Conservation (phyloP, 2,113 vertebrate species). For the Oryzias javanicus region DNA sequence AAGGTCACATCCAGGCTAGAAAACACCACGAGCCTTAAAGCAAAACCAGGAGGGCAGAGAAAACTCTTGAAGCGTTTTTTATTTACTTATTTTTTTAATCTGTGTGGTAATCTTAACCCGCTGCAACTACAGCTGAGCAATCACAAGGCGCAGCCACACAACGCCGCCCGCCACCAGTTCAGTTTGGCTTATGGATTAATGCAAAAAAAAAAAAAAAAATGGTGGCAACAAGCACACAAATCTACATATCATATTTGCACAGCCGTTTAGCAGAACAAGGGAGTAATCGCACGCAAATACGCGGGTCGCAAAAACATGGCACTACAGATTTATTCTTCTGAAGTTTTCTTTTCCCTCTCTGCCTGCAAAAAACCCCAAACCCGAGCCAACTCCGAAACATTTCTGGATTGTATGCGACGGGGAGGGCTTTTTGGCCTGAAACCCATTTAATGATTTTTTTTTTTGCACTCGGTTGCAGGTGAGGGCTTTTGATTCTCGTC, state of each 20-base stretch:
- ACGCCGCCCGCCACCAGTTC: conserved; percentile 49
- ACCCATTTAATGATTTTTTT: conserved; percentile 86
- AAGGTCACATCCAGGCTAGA: conserved; percentile 64
- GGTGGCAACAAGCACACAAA: conserved; percentile 62
- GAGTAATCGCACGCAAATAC: conserved; percentile 66
- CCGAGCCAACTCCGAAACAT: conserved; percentile 55
- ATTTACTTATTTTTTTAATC: conserved; percentile 4
- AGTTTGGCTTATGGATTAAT: conserved; percentile 70
- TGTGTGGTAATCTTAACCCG: conserved; percentile 18
- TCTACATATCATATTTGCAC: conserved; percentile 70
- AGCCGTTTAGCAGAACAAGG: conserved; percentile 56
- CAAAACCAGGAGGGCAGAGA: background rate
- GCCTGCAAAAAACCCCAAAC: conserved; percentile 35
- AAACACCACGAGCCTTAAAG: background rate
- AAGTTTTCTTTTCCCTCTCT: conserved; percentile 32
- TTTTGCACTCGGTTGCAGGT: conserved; percentile 84
- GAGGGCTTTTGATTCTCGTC: conserved; percentile 82
- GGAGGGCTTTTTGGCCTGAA: conserved; percentile 80
- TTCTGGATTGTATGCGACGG: conserved; percentile 77
- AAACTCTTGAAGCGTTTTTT: conserved; percentile 1
- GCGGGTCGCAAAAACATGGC: conserved; percentile 38
- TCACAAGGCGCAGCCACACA: conserved; percentile 47
- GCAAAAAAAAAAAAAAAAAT: conserved; percentile 41
- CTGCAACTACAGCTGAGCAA: conserved; percentile 62
- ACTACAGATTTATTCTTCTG: conserved; percentile 23